Base-by-base conservation (phyloP, 2,113 vertebrate species). In the Loxodonta africana region DNA sequence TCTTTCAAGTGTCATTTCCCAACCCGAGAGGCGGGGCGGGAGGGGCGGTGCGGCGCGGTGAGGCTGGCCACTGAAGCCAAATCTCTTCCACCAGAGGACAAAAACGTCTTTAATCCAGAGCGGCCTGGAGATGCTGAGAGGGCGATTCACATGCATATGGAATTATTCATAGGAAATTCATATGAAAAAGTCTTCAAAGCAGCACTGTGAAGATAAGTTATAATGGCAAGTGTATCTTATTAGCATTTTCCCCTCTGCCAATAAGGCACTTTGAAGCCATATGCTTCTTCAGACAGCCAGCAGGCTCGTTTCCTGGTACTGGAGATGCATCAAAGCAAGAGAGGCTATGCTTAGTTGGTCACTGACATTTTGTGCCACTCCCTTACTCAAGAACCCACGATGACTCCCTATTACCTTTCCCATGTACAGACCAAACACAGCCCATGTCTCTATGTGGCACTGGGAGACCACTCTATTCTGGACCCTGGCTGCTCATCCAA, bases 311-410 rank as follows among this genome's bases (percentile, higher is more conserved):
- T 73, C 41, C 74, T 44, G 23, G 20, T n/a, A 8, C 30, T 30
- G 46, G n/a, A 88, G 57, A 6, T 0, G 18, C 41, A 3, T n/a
- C 74, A 28, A 26, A 30, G 17, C 91, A 17, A 4, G 11, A 67
- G 4, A 48, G 8, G 8, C 44, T 0, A 12, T 8, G n/a, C 2
- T 8, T 7, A 2, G 57, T 44, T 12, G n/a, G 28, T 46, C 41
- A 28, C 30, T 44, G 18, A 23, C 8, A 60, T 8, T 88, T 30
- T 53, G 23, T 4, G 77, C 21, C 41, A 6, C 71, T 63, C 37
- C 12, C 88, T 18, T 7, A 25, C 85, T 78, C 51, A 69, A 51
- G 85, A 57, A 65, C 28, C 21, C 17, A 37, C 25, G 20, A 4
- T 3, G 76, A 46, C 15, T 76, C 53, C 81, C 63, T 51, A 6